phyloP scores from a whole-genome alignment of 2,797 vertebrate species.

The Bradypodion pumilum region DNA sequence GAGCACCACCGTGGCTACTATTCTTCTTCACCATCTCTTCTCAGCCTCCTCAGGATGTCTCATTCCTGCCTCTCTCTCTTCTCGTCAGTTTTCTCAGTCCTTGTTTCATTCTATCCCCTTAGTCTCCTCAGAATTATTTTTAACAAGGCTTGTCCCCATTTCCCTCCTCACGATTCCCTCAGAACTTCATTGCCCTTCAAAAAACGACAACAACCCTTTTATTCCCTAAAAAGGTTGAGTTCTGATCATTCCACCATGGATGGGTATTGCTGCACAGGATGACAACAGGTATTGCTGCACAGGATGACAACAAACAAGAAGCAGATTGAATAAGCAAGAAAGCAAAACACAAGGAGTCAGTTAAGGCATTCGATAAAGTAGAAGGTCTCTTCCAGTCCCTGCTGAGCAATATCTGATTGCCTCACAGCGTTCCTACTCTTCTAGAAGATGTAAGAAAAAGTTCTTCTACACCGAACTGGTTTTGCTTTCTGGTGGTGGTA shows the following conservation, averaged over 20 bases:
- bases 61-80: no score
- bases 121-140: no score
- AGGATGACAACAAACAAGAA: not conserved
- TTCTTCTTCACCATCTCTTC: no score
- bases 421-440: accelerated
- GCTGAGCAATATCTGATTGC: not conserved
- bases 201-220: no score
- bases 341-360: not conserved
- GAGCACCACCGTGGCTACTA: no score
- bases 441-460: not conserved
- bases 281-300: not conserved
- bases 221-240: no score
- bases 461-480: constrained; percentile 44
- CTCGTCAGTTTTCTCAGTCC: no score
- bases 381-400: constrained; percentile 25
- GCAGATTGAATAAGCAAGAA: accelerated
- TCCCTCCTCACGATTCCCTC: no score
- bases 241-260: not conserved
- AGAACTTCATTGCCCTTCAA: no score
- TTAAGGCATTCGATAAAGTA: not conserved
- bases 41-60: no score
- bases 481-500: not conserved
- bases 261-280: not conserved
- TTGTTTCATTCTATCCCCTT: no score
- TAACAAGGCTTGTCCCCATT: no score